A percentile compares a stretch with the other conserved stretches of the same genome.
These are phyloP conservation scores for Microcebus jonahi DNA, from an alignment of 2,113 vertebrate species.

Conservation along the genomic window DNA sequence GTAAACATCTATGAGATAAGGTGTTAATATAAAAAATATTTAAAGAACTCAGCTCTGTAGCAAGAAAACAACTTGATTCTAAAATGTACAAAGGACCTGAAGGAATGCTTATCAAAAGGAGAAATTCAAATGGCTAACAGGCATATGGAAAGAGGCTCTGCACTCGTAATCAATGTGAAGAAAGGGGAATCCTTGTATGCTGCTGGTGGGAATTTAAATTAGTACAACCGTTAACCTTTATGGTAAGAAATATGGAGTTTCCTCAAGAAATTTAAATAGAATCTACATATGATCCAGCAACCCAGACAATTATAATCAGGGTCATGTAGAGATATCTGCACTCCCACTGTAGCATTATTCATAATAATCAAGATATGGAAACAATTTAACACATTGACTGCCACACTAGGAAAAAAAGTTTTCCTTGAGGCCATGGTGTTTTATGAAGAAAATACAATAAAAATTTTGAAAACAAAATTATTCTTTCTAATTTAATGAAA, in stretches of 20 bases:
- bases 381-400: background rate
- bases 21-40: background rate
- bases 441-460: too few relatives aligned
- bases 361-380: background rate
- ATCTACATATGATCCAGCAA: background rate
- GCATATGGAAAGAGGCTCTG: background rate
- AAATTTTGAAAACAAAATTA: too few relatives aligned
- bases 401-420: too few relatives aligned
- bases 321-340: background rate
- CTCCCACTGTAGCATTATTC: background rate
- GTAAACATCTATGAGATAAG: background rate
- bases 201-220: background rate
- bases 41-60: background rate
- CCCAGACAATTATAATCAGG: background rate
- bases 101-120: background rate
- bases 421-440: too few relatives aligned
- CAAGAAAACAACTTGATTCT: background rate
- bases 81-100: background rate
- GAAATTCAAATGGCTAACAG: background rate
- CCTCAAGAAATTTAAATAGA: background rate
- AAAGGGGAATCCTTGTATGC: background rate
- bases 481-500: too few relatives aligned
- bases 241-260: background rate
- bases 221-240: background rate
- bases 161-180: background rate